These are phyloP conservation scores for Noctuana brunneofusca DNA, from an alignment of 2,888 invertebrate species.

Conservation along the genomic window DNA sequence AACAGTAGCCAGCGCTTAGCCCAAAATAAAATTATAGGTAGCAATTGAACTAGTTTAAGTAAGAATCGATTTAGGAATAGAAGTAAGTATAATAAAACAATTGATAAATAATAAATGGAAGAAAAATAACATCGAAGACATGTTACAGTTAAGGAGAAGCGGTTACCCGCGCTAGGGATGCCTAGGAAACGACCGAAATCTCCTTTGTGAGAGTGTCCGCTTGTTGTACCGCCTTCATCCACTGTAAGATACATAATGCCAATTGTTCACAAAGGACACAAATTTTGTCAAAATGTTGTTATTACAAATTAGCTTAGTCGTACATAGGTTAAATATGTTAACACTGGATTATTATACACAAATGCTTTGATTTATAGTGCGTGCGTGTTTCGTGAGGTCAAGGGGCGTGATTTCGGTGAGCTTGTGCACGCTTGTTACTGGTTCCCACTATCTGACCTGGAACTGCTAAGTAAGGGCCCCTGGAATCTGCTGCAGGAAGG, in stretches of 20 bases:
- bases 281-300: slow-evolving; percentile 19
- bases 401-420: slow-evolving; percentile 63
- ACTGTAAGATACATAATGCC: slow-evolving; percentile 72
- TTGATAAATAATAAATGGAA: slow-evolving; percentile 37
- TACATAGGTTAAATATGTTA: not conserved
- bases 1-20: slow-evolving; percentile 9
- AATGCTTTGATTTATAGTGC: slow-evolving; percentile 46
- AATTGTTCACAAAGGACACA: slow-evolving; percentile 49
- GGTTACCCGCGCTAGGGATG: slow-evolving; percentile 85
- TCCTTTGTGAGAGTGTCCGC: slow-evolving; percentile 75
- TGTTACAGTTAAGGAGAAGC: slow-evolving; percentile 64
- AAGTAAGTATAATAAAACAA: not conserved
- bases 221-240: slow-evolving; percentile 76
- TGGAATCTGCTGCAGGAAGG: slow-evolving; percentile 80
- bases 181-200: slow-evolving; percentile 87
- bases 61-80: not conserved
- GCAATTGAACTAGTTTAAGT: not conserved
- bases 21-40: slow-evolving; percentile 4
- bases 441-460: slow-evolving; percentile 78
- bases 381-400: slow-evolving; percentile 57
- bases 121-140: slow-evolving; percentile 45
- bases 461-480: slow-evolving; percentile 85
- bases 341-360: slow-evolving; percentile 19
- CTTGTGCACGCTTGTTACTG: slow-evolving; percentile 55
- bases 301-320: slow-evolving; percentile 14